Conservation (phyloP, 2,888 invertebrate genomes). For the Habroteleia sp. region DNA sequence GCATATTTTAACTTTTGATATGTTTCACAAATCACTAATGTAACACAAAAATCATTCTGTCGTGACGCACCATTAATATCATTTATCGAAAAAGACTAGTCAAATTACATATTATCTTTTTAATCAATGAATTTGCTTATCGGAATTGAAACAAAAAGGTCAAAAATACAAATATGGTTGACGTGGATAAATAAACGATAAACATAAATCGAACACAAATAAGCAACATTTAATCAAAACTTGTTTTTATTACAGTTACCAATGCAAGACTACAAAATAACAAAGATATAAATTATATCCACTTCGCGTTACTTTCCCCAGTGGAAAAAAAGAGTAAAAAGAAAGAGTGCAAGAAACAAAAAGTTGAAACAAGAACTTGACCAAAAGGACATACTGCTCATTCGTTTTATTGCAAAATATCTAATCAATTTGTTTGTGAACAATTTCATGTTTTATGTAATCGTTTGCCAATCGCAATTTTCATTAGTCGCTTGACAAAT, state of each 20-base stretch:
- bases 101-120: no score
- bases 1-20: conserved; percentile 6
- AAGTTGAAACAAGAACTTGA: conserved; percentile 4
- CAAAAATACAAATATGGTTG: conserved; percentile 7
- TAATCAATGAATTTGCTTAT: not conserved
- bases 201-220: conserved; percentile 19
- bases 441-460: conserved; percentile 23
- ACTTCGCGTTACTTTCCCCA: conserved; percentile 9
- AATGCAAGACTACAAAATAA: conserved; percentile 46
- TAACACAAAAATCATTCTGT: not conserved
- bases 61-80: not conserved
- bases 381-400: conserved; percentile 37
- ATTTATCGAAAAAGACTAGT: not conserved
- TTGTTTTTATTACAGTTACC: conserved; percentile 42
- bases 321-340: conserved; percentile 4
- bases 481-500: conserved; percentile 10
- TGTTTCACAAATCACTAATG: conserved; percentile 6
- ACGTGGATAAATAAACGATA: conserved; percentile 7
- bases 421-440: conserved; percentile 43
- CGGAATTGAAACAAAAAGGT: conserved; percentile 12
- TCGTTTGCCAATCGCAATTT: conserved; percentile 36
- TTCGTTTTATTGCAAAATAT: conserved; percentile 60
- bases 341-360: not conserved
- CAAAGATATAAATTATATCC: conserved; percentile 40
- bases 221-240: conserved; percentile 39